Evolutionary conservation across 2,797 vertebrate genomes (phyloP).

Genomic region (Buceros bicornis): DNA sequence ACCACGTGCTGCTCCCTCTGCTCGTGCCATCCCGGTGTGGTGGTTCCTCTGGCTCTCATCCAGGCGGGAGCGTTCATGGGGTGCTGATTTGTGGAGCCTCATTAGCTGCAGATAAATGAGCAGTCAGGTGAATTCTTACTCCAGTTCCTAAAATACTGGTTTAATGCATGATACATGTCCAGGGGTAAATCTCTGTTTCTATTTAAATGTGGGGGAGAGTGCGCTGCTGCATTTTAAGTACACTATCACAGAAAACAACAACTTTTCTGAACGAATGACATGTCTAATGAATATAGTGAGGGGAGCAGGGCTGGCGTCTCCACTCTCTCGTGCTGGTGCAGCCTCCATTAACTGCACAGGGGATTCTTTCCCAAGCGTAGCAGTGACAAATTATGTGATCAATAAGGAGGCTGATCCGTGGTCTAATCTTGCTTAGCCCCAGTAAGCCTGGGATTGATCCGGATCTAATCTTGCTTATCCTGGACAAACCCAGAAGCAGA

Average conservation of each 20-base stretch:
- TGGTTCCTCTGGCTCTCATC: not conserved
- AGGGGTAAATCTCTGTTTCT: conserved; percentile 15
- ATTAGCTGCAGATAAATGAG: not conserved
- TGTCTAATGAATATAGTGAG: not conserved
- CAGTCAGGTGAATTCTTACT: conserved; percentile 36
- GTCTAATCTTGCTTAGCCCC: conserved; percentile 52
- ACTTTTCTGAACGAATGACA: not conserved
- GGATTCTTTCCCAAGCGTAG: not conserved
- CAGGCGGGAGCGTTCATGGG: not conserved
- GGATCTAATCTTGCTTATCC: conserved; percentile 69
- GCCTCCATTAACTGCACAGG: not conserved
- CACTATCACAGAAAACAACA: not conserved
- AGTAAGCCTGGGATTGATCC: conserved; percentile 51
- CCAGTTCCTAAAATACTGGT: not conserved
- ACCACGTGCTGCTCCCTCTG: not conserved
- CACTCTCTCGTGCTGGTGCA: not conserved
- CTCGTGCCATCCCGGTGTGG: not conserved
- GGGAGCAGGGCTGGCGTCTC: not conserved
- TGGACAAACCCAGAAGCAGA: conserved; percentile 35
- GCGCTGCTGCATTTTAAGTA: conserved; percentile 32
- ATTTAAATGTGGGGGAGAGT: not conserved
- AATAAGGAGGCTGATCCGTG: not conserved
- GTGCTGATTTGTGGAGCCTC: not conserved
- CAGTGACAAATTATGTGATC: conserved; percentile 49
- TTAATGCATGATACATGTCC: conserved; percentile 15